Conservation (phyloP, 2,888 invertebrate genomes). For the Himalopsyche kuldschensis region DNA sequence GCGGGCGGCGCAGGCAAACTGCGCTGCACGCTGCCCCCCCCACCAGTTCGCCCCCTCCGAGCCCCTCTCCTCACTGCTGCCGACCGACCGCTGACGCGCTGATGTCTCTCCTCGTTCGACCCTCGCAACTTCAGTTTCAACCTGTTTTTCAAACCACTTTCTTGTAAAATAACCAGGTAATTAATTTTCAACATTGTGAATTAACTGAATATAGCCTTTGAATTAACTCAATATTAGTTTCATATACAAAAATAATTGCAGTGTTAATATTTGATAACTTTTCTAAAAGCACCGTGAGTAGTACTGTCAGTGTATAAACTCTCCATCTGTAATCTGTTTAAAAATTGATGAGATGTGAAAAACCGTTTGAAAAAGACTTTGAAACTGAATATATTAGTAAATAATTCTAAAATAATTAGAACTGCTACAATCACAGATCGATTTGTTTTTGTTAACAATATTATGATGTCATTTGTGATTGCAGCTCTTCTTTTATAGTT, state of each 20-base stretch:
- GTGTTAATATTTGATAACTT: too few relatives aligned
- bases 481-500: neutral
- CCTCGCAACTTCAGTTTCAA: neutral
- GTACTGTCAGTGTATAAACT: too few relatives aligned
- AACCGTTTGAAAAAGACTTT: neutral
- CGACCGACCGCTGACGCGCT: slow-evolving; percentile 57
- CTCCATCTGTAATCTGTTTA: too few relatives aligned
- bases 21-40: slow-evolving; percentile 43
- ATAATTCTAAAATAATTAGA: neutral
- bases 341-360: too few relatives aligned
- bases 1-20: slow-evolving; percentile 47
- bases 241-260: too few relatives aligned
- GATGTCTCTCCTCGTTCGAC: slow-evolving; percentile 31
- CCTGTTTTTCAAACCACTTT: neutral
- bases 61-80: slow-evolving; percentile 51
- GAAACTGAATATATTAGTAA: neutral
- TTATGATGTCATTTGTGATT: neutral
- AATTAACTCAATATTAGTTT: too few relatives aligned
- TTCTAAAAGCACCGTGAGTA: too few relatives aligned
- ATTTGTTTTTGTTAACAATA: neutral
- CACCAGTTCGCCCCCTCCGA: slow-evolving; percentile 50
- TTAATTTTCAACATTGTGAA: too few relatives aligned
- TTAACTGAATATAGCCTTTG: too few relatives aligned
- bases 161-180: neutral
- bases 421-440: neutral